These are phyloP conservation scores for Brachionus koreanus DNA, from an alignment of 1,140 invertebrate genomes.

Conservation along the genomic window DNA sequence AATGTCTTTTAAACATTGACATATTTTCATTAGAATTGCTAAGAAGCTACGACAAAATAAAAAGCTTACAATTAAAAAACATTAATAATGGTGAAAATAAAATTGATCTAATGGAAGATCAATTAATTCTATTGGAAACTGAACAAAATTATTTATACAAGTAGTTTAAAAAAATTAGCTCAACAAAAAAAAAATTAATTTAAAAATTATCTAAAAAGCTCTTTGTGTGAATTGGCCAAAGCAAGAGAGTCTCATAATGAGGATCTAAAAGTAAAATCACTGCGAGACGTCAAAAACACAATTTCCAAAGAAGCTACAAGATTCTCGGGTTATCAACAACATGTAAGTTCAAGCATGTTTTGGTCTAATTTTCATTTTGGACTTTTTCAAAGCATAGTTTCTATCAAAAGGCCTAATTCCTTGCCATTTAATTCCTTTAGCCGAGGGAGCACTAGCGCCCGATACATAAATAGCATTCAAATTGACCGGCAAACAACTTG, in stretches of 20 bases:
- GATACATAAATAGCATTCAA: constrained; percentile 40
- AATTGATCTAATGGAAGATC: neutral
- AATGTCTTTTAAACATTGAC: constrained; percentile 54
- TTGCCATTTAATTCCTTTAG: constrained; percentile 42
- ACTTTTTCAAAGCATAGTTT: constrained; percentile 40
- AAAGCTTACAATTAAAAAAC: constrained; percentile 1
- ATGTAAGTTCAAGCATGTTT: constrained; percentile 48
- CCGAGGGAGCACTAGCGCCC: constrained; percentile 24
- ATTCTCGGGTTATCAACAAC: constrained; percentile 52
- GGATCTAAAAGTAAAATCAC: constrained; percentile 47
- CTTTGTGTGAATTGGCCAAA: constrained; percentile 46
- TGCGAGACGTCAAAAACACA: constrained; percentile 50
- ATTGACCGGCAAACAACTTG: constrained; percentile 28
- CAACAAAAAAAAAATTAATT: neutral
- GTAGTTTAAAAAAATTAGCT: neutral
- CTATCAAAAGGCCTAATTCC: constrained; percentile 2
- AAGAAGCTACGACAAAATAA: neutral
- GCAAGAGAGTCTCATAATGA: constrained; percentile 45
- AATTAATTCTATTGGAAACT: neutral
- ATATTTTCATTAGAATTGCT: constrained; percentile 51
- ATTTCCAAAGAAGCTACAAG: constrained; percentile 50
- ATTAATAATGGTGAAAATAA: neutral
- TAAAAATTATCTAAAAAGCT: constrained; percentile 12
- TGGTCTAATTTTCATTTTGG: constrained; percentile 41
- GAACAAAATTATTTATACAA: constrained; percentile 33